These are phyloP conservation scores for Tragulus kanchil DNA, from an alignment of 2,113 vertebrate species.

Conservation along the genomic window DNA sequence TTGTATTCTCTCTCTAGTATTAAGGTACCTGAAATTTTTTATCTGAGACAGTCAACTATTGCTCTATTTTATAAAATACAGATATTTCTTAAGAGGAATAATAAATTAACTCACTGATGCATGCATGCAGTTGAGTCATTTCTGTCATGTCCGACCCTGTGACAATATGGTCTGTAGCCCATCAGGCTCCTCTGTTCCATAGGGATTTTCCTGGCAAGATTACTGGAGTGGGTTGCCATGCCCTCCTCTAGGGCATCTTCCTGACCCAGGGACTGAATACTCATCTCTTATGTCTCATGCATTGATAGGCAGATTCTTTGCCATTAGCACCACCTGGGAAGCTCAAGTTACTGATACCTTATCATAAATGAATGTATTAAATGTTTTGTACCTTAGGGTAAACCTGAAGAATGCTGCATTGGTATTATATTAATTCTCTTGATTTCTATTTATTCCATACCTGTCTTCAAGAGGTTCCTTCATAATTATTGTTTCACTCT, in stretches of 20 bases:
- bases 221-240: background rate
- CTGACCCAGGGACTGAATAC: background rate
- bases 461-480: background rate
- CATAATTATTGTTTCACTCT: slow-evolving; percentile 18
- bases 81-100: slow-evolving; percentile 42
- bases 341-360: background rate
- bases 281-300: background rate
- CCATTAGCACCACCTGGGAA: background rate
- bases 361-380: background rate
- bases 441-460: slow-evolving; percentile 49
- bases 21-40: slow-evolving; percentile 51
- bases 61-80: slow-evolving; percentile 43
- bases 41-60: background rate
- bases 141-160: background rate
- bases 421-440: slow-evolving; percentile 12
- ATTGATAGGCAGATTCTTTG: background rate
- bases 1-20: background rate
- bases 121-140: fast-evolving
- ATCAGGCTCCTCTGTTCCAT: background rate
- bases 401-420: slow-evolving; percentile 1
- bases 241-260: background rate
- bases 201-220: background rate
- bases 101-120: background rate
- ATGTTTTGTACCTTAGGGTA: background rate
- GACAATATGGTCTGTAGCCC: background rate